These are phyloP conservation scores for Bibio marci DNA, from an alignment of 2,888 invertebrate genomes.

Conservation along the genomic window DNA sequence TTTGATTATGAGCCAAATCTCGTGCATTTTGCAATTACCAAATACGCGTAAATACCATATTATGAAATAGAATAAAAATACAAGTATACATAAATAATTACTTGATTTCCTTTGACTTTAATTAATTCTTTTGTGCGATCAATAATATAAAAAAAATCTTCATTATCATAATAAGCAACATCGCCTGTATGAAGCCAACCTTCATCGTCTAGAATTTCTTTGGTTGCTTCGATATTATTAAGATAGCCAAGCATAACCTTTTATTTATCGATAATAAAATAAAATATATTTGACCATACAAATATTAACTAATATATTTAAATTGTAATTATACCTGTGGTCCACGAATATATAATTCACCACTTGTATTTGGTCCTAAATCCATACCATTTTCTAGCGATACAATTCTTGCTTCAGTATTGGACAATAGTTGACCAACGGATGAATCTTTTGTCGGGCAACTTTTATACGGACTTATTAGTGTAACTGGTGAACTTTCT, in stretches of 20 bases:
- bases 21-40: no score
- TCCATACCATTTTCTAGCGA: conserved; percentile 35
- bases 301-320: background rate
- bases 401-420: conserved; percentile 47
- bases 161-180: conserved; percentile 4
- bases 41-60: no score
- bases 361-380: conserved; percentile 42
- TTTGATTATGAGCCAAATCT: no score
- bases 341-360: conserved; percentile 54
- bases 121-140: conserved; percentile 68
- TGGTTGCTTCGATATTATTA: conserved; percentile 47
- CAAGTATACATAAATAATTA: no score
- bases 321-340: conserved; percentile 46
- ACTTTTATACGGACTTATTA: conserved; percentile 39
- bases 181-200: conserved; percentile 51
- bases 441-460: conserved; percentile 46
- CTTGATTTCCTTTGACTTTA: conserved; percentile 74
- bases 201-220: conserved; percentile 42
- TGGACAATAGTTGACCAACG: conserved; percentile 47
- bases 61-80: no score
- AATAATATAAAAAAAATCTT: conserved; percentile 6
- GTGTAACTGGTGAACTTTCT: conserved; percentile 46
- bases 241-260: conserved; percentile 62
- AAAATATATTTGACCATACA: no score
- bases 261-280: conserved; percentile 5